phyloP scores from a whole-genome alignment of 2,797 vertebrate species.

The Taeniopygia guttata region DNA sequence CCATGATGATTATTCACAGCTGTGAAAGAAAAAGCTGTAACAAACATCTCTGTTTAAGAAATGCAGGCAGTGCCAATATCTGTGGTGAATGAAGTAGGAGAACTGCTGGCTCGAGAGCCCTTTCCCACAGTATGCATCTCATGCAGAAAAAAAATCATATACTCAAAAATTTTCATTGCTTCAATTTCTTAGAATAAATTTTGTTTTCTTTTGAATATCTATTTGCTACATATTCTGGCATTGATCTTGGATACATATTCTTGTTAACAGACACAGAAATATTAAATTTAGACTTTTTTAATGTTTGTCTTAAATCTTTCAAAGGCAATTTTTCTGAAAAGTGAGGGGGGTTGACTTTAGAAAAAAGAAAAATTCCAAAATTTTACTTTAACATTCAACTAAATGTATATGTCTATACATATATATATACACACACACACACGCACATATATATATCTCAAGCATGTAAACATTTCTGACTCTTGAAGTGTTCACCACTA shows the following conservation, averaged over 20 bases:
- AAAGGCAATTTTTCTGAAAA: not conserved
- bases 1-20: not conserved
- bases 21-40: not conserved
- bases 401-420: not conserved
- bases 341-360: not conserved
- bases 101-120: not conserved
- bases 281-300: not conserved
- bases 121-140: not conserved
- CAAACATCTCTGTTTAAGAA: not conserved
- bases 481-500: not conserved
- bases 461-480: not conserved
- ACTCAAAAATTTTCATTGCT: not conserved
- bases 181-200: not conserved
- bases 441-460: not conserved
- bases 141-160: not conserved
- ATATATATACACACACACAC: accelerated
- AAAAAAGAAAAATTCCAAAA: not conserved
- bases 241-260: not conserved
- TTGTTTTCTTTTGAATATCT: not conserved
- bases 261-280: not conserved
- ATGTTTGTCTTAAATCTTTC: not conserved
- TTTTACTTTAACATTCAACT: not conserved
- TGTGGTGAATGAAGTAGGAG: not conserved
- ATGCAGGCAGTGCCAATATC: not conserved
- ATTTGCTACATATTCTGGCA: not conserved